Evolutionary conservation across 2,113 vertebrate species (phyloP).

Genomic region (Corythaeola cristata): DNA sequence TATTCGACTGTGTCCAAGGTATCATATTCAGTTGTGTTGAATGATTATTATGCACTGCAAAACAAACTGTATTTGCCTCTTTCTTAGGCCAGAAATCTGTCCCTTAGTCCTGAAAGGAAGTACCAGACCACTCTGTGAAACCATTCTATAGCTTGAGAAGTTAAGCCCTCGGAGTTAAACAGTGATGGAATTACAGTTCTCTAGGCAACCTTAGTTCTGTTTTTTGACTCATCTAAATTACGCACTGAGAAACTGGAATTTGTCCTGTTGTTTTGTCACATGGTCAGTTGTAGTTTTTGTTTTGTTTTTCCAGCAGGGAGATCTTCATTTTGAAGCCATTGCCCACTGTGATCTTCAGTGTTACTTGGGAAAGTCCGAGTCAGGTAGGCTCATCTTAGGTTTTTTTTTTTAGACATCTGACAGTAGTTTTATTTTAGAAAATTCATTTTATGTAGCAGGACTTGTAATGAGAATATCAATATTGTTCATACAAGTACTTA

Average conservation of each 20-base stretch:
- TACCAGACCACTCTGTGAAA: background rate
- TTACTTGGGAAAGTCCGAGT: slow-evolving; percentile 84
- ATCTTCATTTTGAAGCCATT: slow-evolving; percentile 81
- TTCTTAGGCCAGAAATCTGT: background rate
- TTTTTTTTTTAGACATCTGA: background rate
- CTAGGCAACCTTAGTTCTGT: background rate
- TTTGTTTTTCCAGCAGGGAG: slow-evolving; percentile 75
- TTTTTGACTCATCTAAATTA: background rate
- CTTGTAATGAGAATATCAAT: background rate
- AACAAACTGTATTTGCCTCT: background rate
- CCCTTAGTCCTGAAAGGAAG: background rate
- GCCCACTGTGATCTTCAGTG: slow-evolving; percentile 88
- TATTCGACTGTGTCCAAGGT: slow-evolving; percentile 77
- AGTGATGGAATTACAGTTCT: background rate
- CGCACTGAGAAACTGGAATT: background rate
- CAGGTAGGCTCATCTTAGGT: slow-evolving; percentile 76
- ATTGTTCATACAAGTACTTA: background rate
- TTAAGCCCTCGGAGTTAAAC: background rate
- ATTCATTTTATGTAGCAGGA: background rate
- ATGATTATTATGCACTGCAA: background rate
- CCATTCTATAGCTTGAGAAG: background rate
- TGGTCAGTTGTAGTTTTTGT: slow-evolving; percentile 44
- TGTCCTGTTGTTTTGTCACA: background rate
- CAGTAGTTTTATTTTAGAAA: background rate
- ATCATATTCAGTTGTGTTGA: background rate